Evolutionary conservation across 2,888 invertebrate species (phyloP).

Genomic region (Falcaria lacertinaria): DNA sequence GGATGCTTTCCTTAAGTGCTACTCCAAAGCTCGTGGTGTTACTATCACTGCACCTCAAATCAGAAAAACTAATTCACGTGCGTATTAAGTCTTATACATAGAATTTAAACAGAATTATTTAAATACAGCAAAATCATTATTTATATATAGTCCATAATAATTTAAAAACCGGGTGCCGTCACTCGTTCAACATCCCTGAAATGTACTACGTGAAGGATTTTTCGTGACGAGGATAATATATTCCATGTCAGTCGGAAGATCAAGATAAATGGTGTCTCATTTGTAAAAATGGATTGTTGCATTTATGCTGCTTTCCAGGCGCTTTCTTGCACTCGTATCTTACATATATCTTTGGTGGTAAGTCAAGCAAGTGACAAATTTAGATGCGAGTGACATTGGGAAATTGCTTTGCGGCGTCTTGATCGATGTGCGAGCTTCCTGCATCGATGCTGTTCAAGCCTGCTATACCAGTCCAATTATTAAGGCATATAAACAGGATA

Average conservation of each 20-base stretch:
- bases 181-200: not conserved
- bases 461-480: no score
- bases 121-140: no score
- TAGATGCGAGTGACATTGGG: not conserved
- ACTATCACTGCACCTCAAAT: no score
- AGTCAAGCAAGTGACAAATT: not conserved
- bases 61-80: no score
- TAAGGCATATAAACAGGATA: no score
- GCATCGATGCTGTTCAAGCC: not conserved
- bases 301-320: not conserved
- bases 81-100: no score
- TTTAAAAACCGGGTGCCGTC: not conserved
- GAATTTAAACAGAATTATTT: no score
- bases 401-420: not conserved
- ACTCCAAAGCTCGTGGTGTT: no score
- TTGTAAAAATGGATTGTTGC: not conserved
- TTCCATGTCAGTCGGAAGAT: not conserved
- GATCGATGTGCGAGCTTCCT: not conserved
- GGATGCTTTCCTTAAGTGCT: no score
- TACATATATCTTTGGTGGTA: not conserved
- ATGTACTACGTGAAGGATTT: not conserved
- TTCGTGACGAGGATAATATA: not conserved
- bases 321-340: not conserved
- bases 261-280: not conserved
- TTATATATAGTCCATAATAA: no score